Evolutionary conservation across 2,113 vertebrate species (phyloP), one percentile per base, ranked within the genome.

Genomic region (Megaceryle maxima): DNA sequence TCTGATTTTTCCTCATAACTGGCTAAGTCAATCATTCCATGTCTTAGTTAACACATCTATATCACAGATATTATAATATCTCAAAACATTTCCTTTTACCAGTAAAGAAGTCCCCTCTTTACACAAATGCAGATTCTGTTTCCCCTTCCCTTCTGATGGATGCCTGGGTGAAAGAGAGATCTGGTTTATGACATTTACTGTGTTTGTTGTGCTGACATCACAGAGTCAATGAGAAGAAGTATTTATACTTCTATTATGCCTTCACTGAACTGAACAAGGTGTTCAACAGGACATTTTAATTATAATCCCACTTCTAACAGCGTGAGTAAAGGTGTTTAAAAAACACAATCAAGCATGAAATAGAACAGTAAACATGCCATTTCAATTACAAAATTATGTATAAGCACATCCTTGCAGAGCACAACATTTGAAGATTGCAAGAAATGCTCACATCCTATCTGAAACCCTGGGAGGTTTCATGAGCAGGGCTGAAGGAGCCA

Each of bases 241-340:
- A 96, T 96, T 97, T 97, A 94, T 97, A 97, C 77, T 97, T 97
- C 97, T 94, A 93, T 97, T 96, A 94, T 89, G 77, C 93, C 78
- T 97, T 96, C 94, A 86, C 62, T 95, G 97, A 97, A 97, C 91
- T 94, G 94, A 97, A 97, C 97, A 97, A 97, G 97, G 97, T 97
- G 96, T 97, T 97, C 92, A 95, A 96, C 95, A 97, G 94, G 95
- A 92, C 94, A 93, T 94, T 95, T 94, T 91, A 96, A 97, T 96
- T 96, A 97, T 96, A 97, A 96, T 94, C 63, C 95, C 76, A 79
- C 82, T 88, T 89, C 95, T 97, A 93, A 91, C 72, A 92, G 84
- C 92, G 7, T 94, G 92, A 94, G 91, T 94, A 96, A 92, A 96
- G 67, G 94, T 95, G 80, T 96, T 95, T 91, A 97, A 97, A 98